Conservation (phyloP, 2,113 vertebrate species). For the Antechinus stuartii region DNA sequence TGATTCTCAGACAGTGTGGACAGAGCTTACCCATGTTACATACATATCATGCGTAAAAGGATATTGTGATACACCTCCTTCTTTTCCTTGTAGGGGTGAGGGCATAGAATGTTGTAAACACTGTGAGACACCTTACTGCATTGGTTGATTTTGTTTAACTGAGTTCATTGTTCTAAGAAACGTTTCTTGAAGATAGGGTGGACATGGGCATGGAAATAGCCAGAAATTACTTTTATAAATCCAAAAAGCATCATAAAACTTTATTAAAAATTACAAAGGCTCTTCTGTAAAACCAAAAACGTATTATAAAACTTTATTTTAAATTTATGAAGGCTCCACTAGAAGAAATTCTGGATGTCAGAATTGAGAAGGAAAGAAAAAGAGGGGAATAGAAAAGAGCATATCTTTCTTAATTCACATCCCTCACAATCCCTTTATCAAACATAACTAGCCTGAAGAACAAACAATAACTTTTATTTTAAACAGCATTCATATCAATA, state of each 20-base stretch:
- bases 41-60: neutral
- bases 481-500: neutral
- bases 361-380: neutral
- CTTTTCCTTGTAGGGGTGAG: neutral
- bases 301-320: no score
- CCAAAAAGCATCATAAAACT: neutral
- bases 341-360: neutral
- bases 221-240: neutral
- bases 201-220: neutral
- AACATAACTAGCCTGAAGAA: neutral
- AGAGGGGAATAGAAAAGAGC: neutral
- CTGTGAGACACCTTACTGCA: neutral
- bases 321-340: neutral
- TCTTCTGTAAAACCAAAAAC: neutral
- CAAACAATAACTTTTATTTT: neutral
- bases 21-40: neutral
- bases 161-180: neutral
- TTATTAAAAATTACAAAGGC: neutral
- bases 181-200: neutral
- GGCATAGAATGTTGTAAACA: neutral
- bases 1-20: neutral
- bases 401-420: neutral
- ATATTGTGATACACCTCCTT: neutral
- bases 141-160: neutral
- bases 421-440: neutral